Base-by-base conservation (phyloP, 2,797 vertebrate species). In the Emys orbicularis region DNA sequence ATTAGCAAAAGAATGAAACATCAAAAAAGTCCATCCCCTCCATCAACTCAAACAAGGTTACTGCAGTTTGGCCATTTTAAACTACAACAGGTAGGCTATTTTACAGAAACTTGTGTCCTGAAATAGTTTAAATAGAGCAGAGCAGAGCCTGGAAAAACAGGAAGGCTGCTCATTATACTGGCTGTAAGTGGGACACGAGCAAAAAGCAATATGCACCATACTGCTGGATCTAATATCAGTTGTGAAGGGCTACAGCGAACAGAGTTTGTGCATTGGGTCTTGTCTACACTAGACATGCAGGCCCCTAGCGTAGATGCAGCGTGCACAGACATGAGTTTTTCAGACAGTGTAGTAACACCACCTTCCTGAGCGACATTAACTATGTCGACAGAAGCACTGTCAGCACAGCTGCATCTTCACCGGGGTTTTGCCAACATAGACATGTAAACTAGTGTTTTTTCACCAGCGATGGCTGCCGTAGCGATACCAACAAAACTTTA, bases 1-100 rank as follows among this genome's bases (percentile, higher is more conserved):
- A 1, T 0, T 27, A 16, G 12, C 3, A 76, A 47, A 31, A 77
- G 29, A 31, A n/a, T 29, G 50, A 74, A 87, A n/a, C 0, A 0
- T 44, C 4, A 56, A 4, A 18, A 4, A 18, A 8, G 37, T 4
- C 12, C 1, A 0, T 53, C 27, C 56, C 88, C 49, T 90, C n/a
- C 52, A 80, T 77, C 4, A 37, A 8, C 74, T 74, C 0, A 0
- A 6, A 1, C 16, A n/a, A 65, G 34, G 8, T 37, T 49, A 3
- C 9, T 11, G n/a, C n/a, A 68, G n/a, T 79, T 31, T 50, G 49
- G 49, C 5, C 34, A 49, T 11, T 95, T 92, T 83, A 47, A 54
- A 47, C 34, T 19, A 23, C 31, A 53, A 29, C 47, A 79, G 4
- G 18, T 5, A 34, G 44, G 31, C 18, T 61, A 12, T 59, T 86